Evolutionary conservation across 2,888 invertebrate species (phyloP), one percentile per base, ranked within the genome.

Genomic region (Parnassius mnemosyne): DNA sequence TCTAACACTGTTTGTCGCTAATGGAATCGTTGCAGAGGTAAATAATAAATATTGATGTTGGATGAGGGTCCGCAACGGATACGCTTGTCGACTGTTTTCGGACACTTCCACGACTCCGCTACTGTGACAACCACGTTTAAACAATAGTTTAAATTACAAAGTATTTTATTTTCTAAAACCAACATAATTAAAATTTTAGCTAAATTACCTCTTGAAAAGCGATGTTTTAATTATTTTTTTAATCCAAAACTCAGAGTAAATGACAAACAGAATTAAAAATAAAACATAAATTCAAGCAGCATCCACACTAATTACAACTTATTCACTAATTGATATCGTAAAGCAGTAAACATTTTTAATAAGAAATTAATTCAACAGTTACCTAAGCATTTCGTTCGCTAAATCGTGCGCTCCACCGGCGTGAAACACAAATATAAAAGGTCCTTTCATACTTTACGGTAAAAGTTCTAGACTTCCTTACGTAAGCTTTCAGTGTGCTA

Each of bases 11-110:
- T 60, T 63, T 69, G 65, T 70, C 73, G 72, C 75, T 78, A 77
- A 79, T 84, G 82, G 74, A 79, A 76, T 70, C 77, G 73, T 77
- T 72, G 76, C 71, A 70, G 80, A 85, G 89, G 89, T 89, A 89
- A 89, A 88, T 87, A 89, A 87, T 89, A 89, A 89, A 87, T 87
- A 89, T 85, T 86, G 80, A 78, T 79, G 72, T 61, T 70, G 70
- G 67, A 67, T 66, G 71, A 73, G 69, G 61, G 69, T 64, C 63
- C 69, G 25, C 25, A 3, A 25, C 25, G 25, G 25, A 25, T 25
- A 25, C 25, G 63, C 56, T 65, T 46, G 63, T 52, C 62, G 67
- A 65, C 64, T 69, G 56, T 68, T 69, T 54, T 46, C 53, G 53
- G 16, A 9, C 5, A 10, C 49, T 49, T 16, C 49, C 7, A 49